Evolutionary conservation across 2,888 invertebrate genomes (phyloP).

Genomic region (Thelaira solivaga): DNA sequence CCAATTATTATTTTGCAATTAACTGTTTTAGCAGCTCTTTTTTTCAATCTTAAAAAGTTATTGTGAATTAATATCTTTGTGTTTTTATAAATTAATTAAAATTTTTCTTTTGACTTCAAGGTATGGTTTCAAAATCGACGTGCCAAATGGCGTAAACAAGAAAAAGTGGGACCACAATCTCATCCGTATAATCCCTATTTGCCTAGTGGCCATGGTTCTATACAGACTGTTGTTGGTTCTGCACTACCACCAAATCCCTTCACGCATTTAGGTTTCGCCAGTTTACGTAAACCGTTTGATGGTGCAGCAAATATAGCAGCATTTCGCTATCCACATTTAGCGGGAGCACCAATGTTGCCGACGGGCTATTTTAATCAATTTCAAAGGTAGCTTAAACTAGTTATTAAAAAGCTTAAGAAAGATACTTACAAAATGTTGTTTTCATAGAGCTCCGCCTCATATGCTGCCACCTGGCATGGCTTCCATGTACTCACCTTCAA

Average conservation of each 20-base stretch:
- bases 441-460: slow-evolving; percentile 79
- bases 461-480: slow-evolving; percentile 82
- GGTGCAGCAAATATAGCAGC: slow-evolving; percentile 82
- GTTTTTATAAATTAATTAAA: not conserved
- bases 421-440: too few species aligned
- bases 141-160: slow-evolving; percentile 95
- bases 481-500: slow-evolving; percentile 79
- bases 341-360: slow-evolving; percentile 78
- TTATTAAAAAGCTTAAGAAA: too few species aligned
- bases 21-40: not conserved
- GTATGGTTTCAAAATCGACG: slow-evolving; percentile 96
- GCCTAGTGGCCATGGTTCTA: slow-evolving; percentile 81
- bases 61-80: not conserved
- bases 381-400: slow-evolving; percentile 74
- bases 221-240: slow-evolving; percentile 84
- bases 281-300: slow-evolving; percentile 86
- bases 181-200: slow-evolving; percentile 94
- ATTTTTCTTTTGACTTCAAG: slow-evolving; percentile 78
- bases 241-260: slow-evolving; percentile 88
- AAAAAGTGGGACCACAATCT: slow-evolving; percentile 93
- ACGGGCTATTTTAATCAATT: slow-evolving; percentile 81
- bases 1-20: slow-evolving; percentile 15
- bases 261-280: slow-evolving; percentile 84
- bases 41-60: not conserved
- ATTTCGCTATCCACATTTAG: slow-evolving; percentile 83